phyloP scores from a whole-genome alignment of 2,797 vertebrate species.

The Vireo griseus region DNA sequence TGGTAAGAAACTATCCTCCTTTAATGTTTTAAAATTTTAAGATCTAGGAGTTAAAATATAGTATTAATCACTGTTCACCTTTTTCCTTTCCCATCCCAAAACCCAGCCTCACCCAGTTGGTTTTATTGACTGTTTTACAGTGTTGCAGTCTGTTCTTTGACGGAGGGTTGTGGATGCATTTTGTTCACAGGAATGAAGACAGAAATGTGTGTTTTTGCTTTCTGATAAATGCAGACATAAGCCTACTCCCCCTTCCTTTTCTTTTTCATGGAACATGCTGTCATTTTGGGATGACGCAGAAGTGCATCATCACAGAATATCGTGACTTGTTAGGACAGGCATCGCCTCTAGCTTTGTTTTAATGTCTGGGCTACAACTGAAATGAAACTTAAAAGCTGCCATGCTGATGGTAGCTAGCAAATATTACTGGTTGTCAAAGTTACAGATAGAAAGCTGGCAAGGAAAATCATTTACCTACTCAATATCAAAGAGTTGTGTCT shows the following conservation, averaged over 20 bases:
- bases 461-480: slow-evolving; percentile 46
- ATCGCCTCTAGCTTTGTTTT: neutral
- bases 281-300: slow-evolving; percentile 5
- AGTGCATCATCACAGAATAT: neutral
- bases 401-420: slow-evolving; percentile 8
- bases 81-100: neutral
- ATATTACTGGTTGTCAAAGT: slow-evolving; percentile 34
- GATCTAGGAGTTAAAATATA: neutral
- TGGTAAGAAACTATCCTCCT: neutral
- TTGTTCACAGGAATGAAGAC: neutral
- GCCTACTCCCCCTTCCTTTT: neutral
- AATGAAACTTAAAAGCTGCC: slow-evolving; percentile 23
- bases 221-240: slow-evolving; percentile 8
- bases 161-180: neutral
- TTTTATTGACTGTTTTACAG: neutral
- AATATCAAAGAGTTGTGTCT: slow-evolving; percentile 41
- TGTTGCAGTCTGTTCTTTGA: neutral
- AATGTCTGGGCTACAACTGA: neutral
- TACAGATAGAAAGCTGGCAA: slow-evolving; percentile 52
- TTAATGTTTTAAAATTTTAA: neutral
- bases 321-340: slow-evolving; percentile 30
- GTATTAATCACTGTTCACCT: neutral
- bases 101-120: neutral
- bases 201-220: slow-evolving; percentile 4
- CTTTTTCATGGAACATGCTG: neutral